Evolutionary conservation across 2,113 vertebrate genomes (phyloP).

Genomic region (Phocoena sinus): DNA sequence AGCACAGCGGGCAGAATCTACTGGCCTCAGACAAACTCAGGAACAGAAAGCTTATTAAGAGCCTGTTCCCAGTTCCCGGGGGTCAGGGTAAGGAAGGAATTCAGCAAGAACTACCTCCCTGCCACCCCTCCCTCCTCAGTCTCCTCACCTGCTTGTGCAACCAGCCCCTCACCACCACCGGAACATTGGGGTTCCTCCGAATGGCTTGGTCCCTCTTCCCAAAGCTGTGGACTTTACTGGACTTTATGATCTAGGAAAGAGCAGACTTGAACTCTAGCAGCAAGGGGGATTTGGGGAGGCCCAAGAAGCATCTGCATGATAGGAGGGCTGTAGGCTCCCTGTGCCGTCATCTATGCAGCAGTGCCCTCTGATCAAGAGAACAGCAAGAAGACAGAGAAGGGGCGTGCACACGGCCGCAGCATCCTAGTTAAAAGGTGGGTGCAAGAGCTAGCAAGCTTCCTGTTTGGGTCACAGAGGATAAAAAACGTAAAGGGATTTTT

Average conservation of each 20-base stretch:
- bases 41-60: not conserved
- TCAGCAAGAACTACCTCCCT: not conserved
- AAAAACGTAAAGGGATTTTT: not conserved
- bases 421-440: not conserved
- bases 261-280: not conserved
- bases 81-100: not conserved
- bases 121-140: not conserved
- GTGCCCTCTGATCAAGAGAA: not conserved
- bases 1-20: not conserved
- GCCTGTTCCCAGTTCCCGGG: not conserved
- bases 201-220: conserved; percentile 97
- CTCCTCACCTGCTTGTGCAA: conserved; percentile 94
- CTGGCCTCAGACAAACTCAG: not conserved
- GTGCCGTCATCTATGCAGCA: not conserved
- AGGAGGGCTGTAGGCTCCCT: not conserved
- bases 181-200: conserved; percentile 94
- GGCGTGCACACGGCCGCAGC: not conserved
- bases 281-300: not conserved
- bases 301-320: not conserved
- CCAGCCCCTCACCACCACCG: conserved; percentile 97
- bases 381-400: not conserved
- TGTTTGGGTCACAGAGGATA: not conserved
- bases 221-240: conserved; percentile 93
- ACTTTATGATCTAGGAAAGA: conserved; percentile 83
- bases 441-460: not conserved